Conservation (phyloP, 2,888 invertebrate genomes). For the Barypeithes pellucidus region DNA sequence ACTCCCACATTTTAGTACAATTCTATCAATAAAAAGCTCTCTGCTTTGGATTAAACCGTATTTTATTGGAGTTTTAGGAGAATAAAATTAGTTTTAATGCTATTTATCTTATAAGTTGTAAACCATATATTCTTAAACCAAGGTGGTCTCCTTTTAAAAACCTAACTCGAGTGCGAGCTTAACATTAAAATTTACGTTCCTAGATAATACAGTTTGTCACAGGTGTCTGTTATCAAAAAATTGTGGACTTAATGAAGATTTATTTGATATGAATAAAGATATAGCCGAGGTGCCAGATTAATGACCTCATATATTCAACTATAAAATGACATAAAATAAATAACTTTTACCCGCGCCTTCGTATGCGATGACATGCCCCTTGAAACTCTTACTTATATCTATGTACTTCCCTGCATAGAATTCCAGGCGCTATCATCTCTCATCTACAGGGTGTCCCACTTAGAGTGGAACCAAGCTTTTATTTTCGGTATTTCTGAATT, state of each 20-base stretch:
- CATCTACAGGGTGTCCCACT: no score
- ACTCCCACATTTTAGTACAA: conserved; percentile 50
- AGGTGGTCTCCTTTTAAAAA: conserved; percentile 41
- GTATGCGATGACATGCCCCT: no score
- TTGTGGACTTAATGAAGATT: conserved; percentile 40
- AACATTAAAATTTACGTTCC: conserved; percentile 46
- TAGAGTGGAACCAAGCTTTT: no score
- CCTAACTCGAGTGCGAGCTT: conserved; percentile 34
- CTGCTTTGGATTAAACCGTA: conserved; percentile 48
- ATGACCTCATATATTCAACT: neutral
- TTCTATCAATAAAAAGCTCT: conserved; percentile 47
- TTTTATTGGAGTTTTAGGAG: conserved; percentile 45
- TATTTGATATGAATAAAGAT: conserved; percentile 29
- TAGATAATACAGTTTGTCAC: conserved; percentile 34
- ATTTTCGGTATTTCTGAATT: no score
- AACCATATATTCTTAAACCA: conserved; percentile 43
- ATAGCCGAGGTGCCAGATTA: conserved; percentile 6
- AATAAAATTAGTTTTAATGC: conserved; percentile 49
- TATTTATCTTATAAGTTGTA: conserved; percentile 47
- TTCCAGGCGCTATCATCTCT: no score
- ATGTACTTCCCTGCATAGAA: no score
- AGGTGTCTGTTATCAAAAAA: conserved; percentile 32
- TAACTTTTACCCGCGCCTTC: no score
- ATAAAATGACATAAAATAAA: neutral
- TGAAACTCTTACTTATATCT: no score